Evolutionary conservation across 1,140 invertebrate genomes (phyloP), one percentile per base, ranked within the genome.

Genomic region (Hylaeus volcanicus): DNA sequence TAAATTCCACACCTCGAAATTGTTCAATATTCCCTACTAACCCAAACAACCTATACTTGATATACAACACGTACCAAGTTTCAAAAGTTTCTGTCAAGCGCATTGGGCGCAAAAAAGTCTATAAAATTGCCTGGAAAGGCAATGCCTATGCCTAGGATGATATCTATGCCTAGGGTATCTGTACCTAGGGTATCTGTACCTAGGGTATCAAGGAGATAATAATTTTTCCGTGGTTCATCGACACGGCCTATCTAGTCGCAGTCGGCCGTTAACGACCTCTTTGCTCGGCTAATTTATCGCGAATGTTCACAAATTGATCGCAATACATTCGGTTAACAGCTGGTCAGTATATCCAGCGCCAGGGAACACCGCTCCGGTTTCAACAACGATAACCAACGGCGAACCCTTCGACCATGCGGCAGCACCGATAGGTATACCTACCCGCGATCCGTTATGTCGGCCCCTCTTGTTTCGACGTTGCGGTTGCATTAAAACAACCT

Each of bases 401-500:
- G 60, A 74, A 60, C 66, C 75, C 64, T 83, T 74, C 70, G 45
- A 76, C 58, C 53, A 43, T 14, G 74, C 53, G 68, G 82, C 72
- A 80, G 75, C 51, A 65, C 71, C 84, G 61, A 86, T 86, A 86
- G 84, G 71, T 86, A 86, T 63, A 84, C 55, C 83, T 63, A 84
- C 55, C 60, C 64, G 56, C 85, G 81, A 87, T 87, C 84, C 72
- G 76, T 83, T 86, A 83, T 69, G 63, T 53, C 66, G 26, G 45
- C 61, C 76, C 68, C 81, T 86, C 86, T 83, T 74, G 86, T 87
- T 87, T 84, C 78, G 60, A 81, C 74, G 82, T 81, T 87, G 85
- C 61, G 85, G 77, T 86, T 78, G 82, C 85, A 87, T 87, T 87
- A 87, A 87, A 87, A 86, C 86, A 87, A 86, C 85, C 86, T 87